Base-by-base conservation (phyloP, 2,113 vertebrate species). In the Labrus mixtus region DNA sequence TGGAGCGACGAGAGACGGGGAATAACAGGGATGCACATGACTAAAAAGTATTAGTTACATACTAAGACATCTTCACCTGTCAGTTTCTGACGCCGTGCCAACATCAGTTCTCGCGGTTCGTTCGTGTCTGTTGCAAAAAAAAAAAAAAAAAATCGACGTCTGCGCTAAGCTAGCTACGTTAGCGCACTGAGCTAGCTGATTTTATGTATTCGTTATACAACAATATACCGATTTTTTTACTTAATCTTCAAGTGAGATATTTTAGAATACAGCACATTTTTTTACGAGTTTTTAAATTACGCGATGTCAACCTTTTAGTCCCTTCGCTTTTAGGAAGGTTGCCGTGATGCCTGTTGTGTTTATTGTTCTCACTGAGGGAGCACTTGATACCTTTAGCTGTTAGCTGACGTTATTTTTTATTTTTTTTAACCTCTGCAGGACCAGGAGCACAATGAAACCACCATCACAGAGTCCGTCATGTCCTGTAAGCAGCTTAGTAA, bases 361-460 rank as follows among this genome's bases (percentile, higher is more conserved):
- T 81, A 61, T 82, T 86, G 79, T 82, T 79, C 63, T 51, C 69
- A 4, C 4, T 8, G 23, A 16, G 13, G 45, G 25, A 63, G 43
- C 62, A 55, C 13, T 0, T 43, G n/a, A 5, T 4, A 1, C 16
- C 12, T 43, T 45, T 37, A 39, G 53, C 53, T 37, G 10, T 33
- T 11, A 41, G 51, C 62, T 71, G 4, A 63, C 7, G 23, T 46
- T 22, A 2, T 43, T 20, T 53, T 56, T 8, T n/a, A n/a, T n/a
- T n/a, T 0, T 53, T 7, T 41, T 41, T 0, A 0, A 45, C 54
- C 61, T 60, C 79, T 37, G 51, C 58, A 96, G 95, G 90, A 94
- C 92, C 67, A 93, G 95, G 84, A 95, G 89, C 91, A 94, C 95
- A 48, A 95, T 95, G 91, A 96, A 95, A 82, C 94, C 94, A 12